Evolutionary conservation across 2,797 vertebrate genomes (phyloP).

Genomic region (Acanthurus lineatus): DNA sequence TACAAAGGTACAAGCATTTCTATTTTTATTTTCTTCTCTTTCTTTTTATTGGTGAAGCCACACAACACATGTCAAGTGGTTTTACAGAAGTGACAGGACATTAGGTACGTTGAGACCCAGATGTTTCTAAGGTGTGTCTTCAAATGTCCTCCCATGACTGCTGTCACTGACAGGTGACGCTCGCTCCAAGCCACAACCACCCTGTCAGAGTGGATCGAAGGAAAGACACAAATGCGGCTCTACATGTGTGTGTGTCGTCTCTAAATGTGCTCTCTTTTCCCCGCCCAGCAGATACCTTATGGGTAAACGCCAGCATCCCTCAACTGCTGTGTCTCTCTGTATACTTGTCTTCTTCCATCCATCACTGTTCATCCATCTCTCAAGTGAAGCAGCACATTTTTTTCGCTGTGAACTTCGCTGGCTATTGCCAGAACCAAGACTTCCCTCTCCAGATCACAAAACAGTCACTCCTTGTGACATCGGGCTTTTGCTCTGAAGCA

Average conservation of each 20-base stretch:
- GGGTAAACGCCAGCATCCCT: constrained; percentile 53
- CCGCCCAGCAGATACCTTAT: constrained; percentile 49
- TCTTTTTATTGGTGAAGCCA: neutral
- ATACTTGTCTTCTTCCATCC: constrained; percentile 68
- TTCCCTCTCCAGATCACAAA: constrained; percentile 28
- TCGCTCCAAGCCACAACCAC: constrained; percentile 45
- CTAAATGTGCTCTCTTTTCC: constrained; percentile 11
- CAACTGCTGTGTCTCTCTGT: constrained; percentile 33
- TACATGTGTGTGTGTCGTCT: constrained; percentile 1
- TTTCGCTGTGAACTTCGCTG: constrained; percentile 40
- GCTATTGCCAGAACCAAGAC: constrained; percentile 29
- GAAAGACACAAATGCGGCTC: constrained; percentile 18
- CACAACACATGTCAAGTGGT: constrained; percentile 29
- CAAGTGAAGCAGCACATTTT: constrained; percentile 36
- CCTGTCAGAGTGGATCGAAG: constrained; percentile 40
- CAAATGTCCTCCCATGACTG: constrained; percentile 22
- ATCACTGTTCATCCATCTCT: constrained; percentile 48
- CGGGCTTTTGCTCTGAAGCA: constrained; percentile 6
- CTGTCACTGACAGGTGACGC: constrained; percentile 56
- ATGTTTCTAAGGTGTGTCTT: constrained; percentile 20
- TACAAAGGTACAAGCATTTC: constrained; percentile 25
- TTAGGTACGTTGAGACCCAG: constrained; percentile 15
- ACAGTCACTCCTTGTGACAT: constrained; percentile 31
- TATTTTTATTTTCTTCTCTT: constrained; percentile 19
- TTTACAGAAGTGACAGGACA: constrained; percentile 16